These are phyloP conservation scores for Agrochola lota DNA, from an alignment of 2,888 invertebrate genomes.

Conservation along the genomic window DNA sequence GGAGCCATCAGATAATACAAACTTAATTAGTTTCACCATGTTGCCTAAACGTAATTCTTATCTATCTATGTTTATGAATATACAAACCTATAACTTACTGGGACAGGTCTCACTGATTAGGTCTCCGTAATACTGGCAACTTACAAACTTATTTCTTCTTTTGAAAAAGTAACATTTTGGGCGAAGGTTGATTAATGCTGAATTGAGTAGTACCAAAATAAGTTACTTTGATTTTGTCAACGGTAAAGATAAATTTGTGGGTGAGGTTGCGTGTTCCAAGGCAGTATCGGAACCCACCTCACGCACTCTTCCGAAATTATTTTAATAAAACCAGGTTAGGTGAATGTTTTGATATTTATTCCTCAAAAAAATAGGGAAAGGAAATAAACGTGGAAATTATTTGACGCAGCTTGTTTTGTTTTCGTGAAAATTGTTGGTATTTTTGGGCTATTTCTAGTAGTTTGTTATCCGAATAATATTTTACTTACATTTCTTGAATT, in stretches of 20 bases:
- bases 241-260: conserved; percentile 73
- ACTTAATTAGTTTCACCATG: conserved; percentile 79
- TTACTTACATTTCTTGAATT: too few relatives aligned
- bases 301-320: conserved; percentile 89
- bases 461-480: conserved; percentile 10
- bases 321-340: conserved; percentile 88
- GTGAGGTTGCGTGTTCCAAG: conserved; percentile 80
- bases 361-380: conserved; percentile 67
- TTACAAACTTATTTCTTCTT: conserved; percentile 49
- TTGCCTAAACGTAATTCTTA: conserved; percentile 77
- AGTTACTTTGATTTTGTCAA: conserved; percentile 58
- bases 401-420: conserved; percentile 51
- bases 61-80: conserved; percentile 81
- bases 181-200: conserved; percentile 52
- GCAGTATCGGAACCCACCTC: conserved; percentile 84
- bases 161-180: conserved; percentile 20
- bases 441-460: conserved; percentile 27
- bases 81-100: conserved; percentile 80
- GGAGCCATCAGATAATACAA: conserved; percentile 68
- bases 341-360: conserved; percentile 84
- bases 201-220: conserved; percentile 60
- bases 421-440: conserved; percentile 24
- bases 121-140: conserved; percentile 72
- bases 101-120: conserved; percentile 86
- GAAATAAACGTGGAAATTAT: conserved; percentile 66